These are phyloP conservation scores for Adela reaumurella DNA, from an alignment of 2,888 invertebrate genomes.

Conservation along the genomic window DNA sequence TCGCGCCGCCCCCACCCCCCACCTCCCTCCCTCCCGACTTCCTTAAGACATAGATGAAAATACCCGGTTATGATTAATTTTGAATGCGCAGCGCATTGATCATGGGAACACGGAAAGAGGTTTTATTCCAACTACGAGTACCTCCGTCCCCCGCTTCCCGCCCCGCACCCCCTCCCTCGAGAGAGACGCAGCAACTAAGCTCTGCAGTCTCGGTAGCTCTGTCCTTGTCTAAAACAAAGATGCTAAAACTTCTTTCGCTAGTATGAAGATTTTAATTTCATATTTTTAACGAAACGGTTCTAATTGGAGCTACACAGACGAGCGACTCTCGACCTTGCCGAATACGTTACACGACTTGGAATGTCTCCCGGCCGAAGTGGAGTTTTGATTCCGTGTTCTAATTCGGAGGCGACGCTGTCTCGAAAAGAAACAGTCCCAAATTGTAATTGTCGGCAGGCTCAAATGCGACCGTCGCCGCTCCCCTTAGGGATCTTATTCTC, in stretches of 20 bases:
- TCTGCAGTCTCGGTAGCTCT: constrained; percentile 29
- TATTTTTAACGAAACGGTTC: constrained; percentile 56
- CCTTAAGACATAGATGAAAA: constrained; percentile 43
- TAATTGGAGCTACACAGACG: constrained; percentile 30
- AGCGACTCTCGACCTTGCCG: constrained; percentile 18
- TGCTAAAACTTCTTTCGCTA: constrained; percentile 59
- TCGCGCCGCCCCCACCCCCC: constrained; percentile 16
- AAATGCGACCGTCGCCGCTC: constrained; percentile 21
- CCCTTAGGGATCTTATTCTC: constrained; percentile 18
- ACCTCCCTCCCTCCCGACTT: constrained; percentile 18
- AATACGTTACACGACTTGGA: constrained; percentile 10
- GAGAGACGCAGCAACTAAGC: constrained; percentile 51
- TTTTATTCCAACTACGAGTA: constrained; percentile 48
- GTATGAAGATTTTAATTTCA: constrained; percentile 59
- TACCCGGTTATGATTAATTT: constrained; percentile 58
- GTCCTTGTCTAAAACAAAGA: constrained; percentile 57
- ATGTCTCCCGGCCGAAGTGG: constrained; percentile 16
- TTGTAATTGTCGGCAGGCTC: constrained; percentile 27
- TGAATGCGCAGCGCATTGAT: constrained; percentile 55
- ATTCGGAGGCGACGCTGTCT: constrained; percentile 53
- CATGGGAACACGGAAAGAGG: constrained; percentile 42
- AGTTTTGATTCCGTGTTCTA: constrained; percentile 50
- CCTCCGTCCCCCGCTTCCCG: constrained; percentile 32
- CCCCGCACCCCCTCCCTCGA: constrained; percentile 24
- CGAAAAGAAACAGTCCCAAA: constrained; percentile 56